Evolutionary conservation across 2,113 vertebrate genomes (phyloP).

Genomic region (Corvus moneduloides): DNA sequence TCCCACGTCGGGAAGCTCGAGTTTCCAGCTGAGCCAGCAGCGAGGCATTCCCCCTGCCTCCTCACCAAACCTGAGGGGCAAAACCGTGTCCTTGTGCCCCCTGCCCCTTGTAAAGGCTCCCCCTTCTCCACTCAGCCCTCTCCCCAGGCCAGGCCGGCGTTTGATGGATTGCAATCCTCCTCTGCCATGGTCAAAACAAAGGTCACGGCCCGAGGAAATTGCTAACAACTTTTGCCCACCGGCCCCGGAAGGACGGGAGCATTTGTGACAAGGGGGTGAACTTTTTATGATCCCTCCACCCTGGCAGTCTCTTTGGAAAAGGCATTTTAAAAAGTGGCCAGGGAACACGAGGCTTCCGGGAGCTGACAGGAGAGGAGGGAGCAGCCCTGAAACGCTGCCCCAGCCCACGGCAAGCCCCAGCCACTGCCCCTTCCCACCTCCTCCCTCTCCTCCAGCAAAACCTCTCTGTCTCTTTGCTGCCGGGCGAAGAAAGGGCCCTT

Average conservation of each 20-base stretch:
- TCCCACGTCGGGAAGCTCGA: not conserved
- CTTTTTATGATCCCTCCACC: conserved; percentile 6
- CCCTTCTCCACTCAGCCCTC: not conserved
- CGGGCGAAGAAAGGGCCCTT: not conserved
- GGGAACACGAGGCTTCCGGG: not conserved
- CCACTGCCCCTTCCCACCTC: not conserved
- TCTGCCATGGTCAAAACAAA: conserved; percentile 48
- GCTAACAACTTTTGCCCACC: conserved; percentile 29
- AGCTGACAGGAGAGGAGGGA: not conserved
- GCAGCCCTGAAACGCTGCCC: not conserved
- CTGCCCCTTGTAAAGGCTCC: not conserved
- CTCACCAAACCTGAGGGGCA: not conserved
- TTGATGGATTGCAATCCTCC: conserved; percentile 26
- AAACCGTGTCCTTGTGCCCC: not conserved
- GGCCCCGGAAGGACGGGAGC: not conserved
- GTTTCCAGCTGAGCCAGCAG: not conserved
- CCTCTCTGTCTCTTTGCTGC: not conserved
- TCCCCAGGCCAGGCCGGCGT: not conserved
- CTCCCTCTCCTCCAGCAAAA: not conserved
- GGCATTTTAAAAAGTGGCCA: not conserved
- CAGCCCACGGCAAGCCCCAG: not conserved
- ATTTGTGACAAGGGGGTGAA: not conserved
- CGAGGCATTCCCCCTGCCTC: rapidly evolving
- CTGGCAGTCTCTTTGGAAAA: not conserved
- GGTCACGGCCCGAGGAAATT: conserved; percentile 55